Percentiles rank a stretch among this genome's conserved stretches.
These are phyloP conservation scores for Sitophilus oryzae DNA, from an alignment of 1,140 invertebrate species.

Conservation along the genomic window DNA sequence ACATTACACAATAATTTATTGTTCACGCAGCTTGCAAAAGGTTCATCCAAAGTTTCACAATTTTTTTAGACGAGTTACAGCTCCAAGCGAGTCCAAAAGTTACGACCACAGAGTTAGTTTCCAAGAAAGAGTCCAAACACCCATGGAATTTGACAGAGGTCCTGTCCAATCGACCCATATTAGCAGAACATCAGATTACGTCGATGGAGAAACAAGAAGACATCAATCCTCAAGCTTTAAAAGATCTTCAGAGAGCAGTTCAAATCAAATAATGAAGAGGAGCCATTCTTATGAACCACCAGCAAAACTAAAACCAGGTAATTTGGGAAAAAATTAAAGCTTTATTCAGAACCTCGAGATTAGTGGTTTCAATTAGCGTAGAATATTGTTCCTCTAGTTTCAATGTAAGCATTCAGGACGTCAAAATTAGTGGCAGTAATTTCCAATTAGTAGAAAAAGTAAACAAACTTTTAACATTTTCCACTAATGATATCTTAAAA, in stretches of 20 bases:
- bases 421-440: too few species aligned
- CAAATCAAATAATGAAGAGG: constrained; percentile 39
- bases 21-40: too few species aligned
- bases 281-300: constrained; percentile 36
- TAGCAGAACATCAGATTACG: constrained; percentile 27
- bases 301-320: constrained; percentile 25
- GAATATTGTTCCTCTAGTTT: too few species aligned
- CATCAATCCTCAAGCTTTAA: constrained; percentile 27
- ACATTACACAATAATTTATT: too few species aligned
- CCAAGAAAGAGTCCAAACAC: constrained; percentile 49
- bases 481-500: too few species aligned
- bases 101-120: constrained; percentile 47
- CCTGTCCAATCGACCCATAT: constrained; percentile 46
- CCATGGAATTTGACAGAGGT: constrained; percentile 56
- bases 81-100: constrained; percentile 43
- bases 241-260: constrained; percentile 29
- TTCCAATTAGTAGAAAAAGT: too few species aligned
- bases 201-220: constrained; percentile 28
- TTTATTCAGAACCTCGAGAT: too few species aligned
- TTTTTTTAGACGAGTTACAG: constrained; percentile 46
- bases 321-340: too few species aligned
- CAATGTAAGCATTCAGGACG: too few species aligned
- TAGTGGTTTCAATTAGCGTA: too few species aligned
- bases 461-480: too few species aligned
- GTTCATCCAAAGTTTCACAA: too few species aligned